A percentile compares a stretch with the other conserved stretches of the same genome.
phyloP scores from a whole-genome alignment of 2,888 invertebrate species.

The Chorisops tibialis region DNA sequence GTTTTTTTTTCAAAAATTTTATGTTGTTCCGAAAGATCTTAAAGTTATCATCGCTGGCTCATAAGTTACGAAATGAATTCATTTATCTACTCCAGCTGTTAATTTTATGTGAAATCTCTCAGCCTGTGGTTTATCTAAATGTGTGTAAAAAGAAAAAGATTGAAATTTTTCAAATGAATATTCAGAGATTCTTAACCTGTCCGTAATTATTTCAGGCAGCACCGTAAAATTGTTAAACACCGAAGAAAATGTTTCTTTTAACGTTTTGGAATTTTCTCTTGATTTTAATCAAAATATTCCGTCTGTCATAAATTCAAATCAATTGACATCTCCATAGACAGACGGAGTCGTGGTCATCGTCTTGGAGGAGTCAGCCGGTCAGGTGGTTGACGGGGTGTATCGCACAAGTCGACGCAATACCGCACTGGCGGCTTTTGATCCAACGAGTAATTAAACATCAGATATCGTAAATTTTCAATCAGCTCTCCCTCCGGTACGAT shows the following conservation, averaged over 20 bases:
- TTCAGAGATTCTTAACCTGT: slow-evolving; percentile 3
- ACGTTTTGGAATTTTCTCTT: slow-evolving; percentile 14
- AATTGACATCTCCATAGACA: slow-evolving; percentile 22
- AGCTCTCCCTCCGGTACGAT: not conserved
- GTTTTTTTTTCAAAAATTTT: not conserved
- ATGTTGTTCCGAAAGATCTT: not conserved
- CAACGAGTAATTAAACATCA: slow-evolving; percentile 23
- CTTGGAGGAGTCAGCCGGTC: not conserved
- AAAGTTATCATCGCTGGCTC: not conserved
- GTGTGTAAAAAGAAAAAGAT: too few relatives aligned
- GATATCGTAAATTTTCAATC: slow-evolving; percentile 24
- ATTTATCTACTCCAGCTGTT: slow-evolving; percentile 3
- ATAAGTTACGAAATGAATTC: slow-evolving; percentile 14
- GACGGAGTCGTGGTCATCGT: too few relatives aligned
- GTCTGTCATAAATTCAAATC: slow-evolving; percentile 25
- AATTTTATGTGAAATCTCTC: not conserved
- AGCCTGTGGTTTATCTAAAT: not conserved
- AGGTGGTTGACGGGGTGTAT: too few relatives aligned
- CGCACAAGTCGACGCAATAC: not conserved
- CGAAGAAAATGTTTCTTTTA: slow-evolving; percentile 20
- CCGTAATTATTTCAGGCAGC: slow-evolving; percentile 10
- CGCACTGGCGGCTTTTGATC: not conserved
- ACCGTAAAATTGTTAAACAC: slow-evolving; percentile 25
- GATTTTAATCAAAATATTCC: slow-evolving; percentile 20
- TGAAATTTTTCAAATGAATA: slow-evolving; percentile 8